phyloP scores from a whole-genome alignment of 2,113 vertebrate genomes.

The Macroglossus sobrinus region DNA sequence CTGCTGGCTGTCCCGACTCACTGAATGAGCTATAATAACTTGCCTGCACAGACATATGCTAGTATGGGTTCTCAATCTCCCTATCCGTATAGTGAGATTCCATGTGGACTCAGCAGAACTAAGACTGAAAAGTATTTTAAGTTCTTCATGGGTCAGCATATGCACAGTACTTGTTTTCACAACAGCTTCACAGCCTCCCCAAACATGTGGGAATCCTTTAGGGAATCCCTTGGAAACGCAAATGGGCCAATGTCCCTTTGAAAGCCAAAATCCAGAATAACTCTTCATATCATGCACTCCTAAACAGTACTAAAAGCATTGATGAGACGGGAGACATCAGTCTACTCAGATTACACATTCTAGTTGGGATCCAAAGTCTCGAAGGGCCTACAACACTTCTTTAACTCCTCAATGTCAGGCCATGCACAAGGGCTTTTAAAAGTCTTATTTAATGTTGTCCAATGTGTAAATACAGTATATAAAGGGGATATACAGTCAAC shows the following conservation, averaged over 20 bases:
- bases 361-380: slow-evolving; percentile 12
- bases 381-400: not conserved
- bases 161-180: not conserved
- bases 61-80: not conserved
- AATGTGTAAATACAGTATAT: not conserved
- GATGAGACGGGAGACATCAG: not conserved
- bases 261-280: slow-evolving; percentile 44
- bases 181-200: not conserved
- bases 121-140: slow-evolving; percentile 12
- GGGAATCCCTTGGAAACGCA: slow-evolving; percentile 2
- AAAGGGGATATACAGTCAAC: not conserved
- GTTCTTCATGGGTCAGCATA: not conserved
- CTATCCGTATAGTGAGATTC: not conserved
- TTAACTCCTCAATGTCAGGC: not conserved
- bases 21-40: not conserved
- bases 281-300: not conserved
- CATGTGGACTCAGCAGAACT: not conserved
- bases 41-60: not conserved
- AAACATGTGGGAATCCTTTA: slow-evolving; percentile 21
- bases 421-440: not conserved
- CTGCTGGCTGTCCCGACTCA: not conserved
- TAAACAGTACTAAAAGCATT: not conserved
- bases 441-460: not conserved
- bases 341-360: not conserved
- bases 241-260: not conserved